Base-by-base conservation (phyloP, 1,140 invertebrate genomes). In the Rhizoglyphus robini region DNA sequence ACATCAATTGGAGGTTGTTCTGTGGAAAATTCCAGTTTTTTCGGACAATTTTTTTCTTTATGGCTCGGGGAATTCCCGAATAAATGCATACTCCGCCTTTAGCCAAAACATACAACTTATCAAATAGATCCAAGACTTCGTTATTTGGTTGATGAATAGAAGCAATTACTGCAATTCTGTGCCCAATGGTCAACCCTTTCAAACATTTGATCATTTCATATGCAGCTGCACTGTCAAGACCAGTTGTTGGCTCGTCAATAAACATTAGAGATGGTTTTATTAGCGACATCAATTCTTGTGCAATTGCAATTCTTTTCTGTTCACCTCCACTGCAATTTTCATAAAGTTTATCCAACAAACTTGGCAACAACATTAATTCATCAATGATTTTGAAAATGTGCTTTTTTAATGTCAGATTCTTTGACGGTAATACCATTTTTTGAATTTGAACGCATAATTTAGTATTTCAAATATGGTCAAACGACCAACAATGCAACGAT, bases 191-290 rank as follows among this genome's bases (percentile, higher is more conserved):
- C 29, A 60, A 46, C 2, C 58, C 18, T 27, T 27, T 11, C 15
- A 60, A 27, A 60, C 58, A 60, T 51, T 63, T 63, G 11, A 65
- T 61, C 5, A 65, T 5, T 23, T 67, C 13, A 13, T n/a, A 29
- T 25, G 63, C 63, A 13, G 49, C 1, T 20, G 15, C 15, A 46
- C 48, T 58, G 29, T 65, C 63, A n/a, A 65, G 30, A 3, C 63
- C 63, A n/a, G 63, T 65, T 11, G 63, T 65, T n/a, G 63, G 63
- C 29, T 65, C 63, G 30, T 65, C 63, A 74, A 96, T 93, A 76
- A 95, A 96, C 86, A 97, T 91, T 25, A 96, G 84, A 38, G 90
- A 90, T 18, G 93, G 93, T 78, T 96, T 96, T 2, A 1, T 60
- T 1, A 32, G 3, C 76, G 91, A 95, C 65, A 96, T 83, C 54